phyloP scores from a whole-genome alignment of 2,888 invertebrate species.

The Calameuta filiformis region DNA sequence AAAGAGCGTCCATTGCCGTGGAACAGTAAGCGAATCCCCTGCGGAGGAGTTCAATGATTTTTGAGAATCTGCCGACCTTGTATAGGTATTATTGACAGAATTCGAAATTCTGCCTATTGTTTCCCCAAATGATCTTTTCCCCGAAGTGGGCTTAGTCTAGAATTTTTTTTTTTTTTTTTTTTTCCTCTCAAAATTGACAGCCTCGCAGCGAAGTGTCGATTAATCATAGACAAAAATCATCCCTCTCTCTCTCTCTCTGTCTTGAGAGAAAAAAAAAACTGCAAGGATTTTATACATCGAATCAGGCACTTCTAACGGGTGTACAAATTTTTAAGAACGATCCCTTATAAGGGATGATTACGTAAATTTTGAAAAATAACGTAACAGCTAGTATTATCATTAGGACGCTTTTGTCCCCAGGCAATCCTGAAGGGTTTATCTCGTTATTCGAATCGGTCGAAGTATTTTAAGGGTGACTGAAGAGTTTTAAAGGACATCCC shows the following conservation, averaged over 20 bases:
- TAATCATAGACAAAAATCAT: neutral
- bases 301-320: neutral
- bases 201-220: neutral
- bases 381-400: neutral
- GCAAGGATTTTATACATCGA: neutral
- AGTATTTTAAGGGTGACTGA: neutral
- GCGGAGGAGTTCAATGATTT: constrained; percentile 5
- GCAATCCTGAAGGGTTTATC: neutral
- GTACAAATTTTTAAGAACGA: neutral
- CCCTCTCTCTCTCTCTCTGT: neutral
- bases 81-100: constrained; percentile 15
- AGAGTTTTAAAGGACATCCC: neutral
- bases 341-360: neutral
- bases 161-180: neutral
- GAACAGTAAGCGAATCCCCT: constrained; percentile 22
- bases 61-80: neutral
- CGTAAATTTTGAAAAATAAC: neutral
- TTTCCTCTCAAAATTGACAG: neutral
- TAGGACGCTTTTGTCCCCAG: neutral
- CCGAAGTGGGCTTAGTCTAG: constrained; percentile 9
- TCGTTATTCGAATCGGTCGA: neutral
- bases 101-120: constrained; percentile 22
- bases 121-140: constrained; percentile 33
- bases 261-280: neutral
- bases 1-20: constrained; percentile 14